phyloP scores from a whole-genome alignment of 1,140 invertebrate genomes.

The Drosophila arawakana region DNA sequence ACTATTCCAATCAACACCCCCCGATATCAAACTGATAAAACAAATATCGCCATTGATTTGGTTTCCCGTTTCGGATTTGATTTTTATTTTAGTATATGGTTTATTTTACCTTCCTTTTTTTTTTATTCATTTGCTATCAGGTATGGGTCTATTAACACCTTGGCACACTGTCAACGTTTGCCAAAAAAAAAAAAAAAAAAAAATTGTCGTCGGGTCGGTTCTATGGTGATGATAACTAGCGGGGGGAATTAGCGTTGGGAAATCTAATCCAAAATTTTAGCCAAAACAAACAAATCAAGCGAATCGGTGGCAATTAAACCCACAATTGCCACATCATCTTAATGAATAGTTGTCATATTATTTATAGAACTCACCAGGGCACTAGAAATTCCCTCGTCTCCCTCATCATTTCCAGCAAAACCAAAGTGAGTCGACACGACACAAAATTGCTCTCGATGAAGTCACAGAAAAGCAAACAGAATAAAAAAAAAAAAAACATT shows the following conservation, averaged over 20 bases:
- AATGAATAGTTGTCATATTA: slow-evolving; percentile 36
- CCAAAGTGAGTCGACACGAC: neutral
- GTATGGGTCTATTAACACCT: slow-evolving; percentile 39
- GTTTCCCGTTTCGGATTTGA: neutral
- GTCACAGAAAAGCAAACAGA: neutral
- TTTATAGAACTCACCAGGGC: slow-evolving; percentile 25
- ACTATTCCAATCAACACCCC: neutral
- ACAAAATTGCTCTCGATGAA: slow-evolving; percentile 12
- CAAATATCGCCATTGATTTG: slow-evolving; percentile 47
- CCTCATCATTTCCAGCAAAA: no score
- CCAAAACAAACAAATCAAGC: slow-evolving; percentile 18
- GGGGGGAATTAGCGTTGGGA: neutral
- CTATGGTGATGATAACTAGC: slow-evolving; percentile 1
- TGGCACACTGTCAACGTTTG: slow-evolving; percentile 1
- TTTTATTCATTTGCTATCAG: slow-evolving; percentile 22
- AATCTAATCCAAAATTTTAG: slow-evolving; percentile 16
- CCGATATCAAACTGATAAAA: slow-evolving; percentile 33
- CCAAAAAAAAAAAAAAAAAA: neutral
- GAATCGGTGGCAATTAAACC: slow-evolving; percentile 19
- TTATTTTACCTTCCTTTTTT: neutral
- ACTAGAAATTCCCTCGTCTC: neutral
- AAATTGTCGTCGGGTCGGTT: neutral
- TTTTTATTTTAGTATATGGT: neutral
- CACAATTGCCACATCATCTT: slow-evolving; percentile 30
- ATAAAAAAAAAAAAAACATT: no score